Conservation (phyloP, 2,797 vertebrate species). For the Schizopygopsis pylzovi region DNA sequence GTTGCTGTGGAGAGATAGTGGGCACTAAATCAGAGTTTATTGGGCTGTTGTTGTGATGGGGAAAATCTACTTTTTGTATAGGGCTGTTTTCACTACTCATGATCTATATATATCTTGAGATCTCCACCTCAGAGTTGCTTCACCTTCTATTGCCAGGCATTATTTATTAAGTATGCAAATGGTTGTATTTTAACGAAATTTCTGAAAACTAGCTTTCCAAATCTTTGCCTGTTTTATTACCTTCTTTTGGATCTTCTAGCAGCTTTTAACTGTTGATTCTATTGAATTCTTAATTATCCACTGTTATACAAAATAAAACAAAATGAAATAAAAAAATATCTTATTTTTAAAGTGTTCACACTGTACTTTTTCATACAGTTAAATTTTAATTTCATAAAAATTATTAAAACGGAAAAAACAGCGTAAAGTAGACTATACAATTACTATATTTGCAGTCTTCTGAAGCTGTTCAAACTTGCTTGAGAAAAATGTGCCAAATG, state of each 20-base stretch:
- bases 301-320: neutral
- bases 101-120: neutral
- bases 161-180: neutral
- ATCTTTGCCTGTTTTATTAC: neutral
- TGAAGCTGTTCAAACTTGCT: neutral
- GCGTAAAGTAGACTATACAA: neutral
- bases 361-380: neutral
- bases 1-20: neutral
- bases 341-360: neutral
- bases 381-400: neutral
- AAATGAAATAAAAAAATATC: neutral
- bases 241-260: neutral
- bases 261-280: neutral
- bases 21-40: constrained; percentile 12
- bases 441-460: neutral
- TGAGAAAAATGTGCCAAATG: neutral
- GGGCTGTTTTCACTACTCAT: neutral
- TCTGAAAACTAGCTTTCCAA: constrained; percentile 1
- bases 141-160: neutral
- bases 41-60: neutral
- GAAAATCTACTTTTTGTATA: constrained; percentile 1
- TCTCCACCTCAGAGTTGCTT: neutral
- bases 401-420: neutral
- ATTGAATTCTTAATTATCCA: neutral
- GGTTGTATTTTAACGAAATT: neutral